Evolutionary conservation across 1,140 invertebrate species (phyloP).

Genomic region (Drosophila dunni): DNA sequence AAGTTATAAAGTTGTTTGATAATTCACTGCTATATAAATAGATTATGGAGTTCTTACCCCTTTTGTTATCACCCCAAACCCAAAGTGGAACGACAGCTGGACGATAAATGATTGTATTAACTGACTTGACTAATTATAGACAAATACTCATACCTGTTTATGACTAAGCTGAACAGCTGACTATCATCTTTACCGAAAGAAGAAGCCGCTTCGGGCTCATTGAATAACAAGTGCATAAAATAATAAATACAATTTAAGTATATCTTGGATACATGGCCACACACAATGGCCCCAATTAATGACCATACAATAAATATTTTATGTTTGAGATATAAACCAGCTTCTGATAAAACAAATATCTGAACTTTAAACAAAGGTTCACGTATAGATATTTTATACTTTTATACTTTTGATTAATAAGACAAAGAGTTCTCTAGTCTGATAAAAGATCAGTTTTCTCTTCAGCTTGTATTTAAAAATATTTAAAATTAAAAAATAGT

Average conservation of each 20-base stretch:
- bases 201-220: neutral
- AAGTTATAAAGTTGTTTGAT: too few species aligned
- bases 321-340: slow-evolving; percentile 16
- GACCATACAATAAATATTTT: slow-evolving; percentile 45
- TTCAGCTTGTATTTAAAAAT: too few species aligned
- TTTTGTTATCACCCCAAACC: slow-evolving; percentile 22
- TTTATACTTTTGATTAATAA: too few species aligned
- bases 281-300: neutral
- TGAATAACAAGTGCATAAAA: slow-evolving; percentile 25
- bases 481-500: too few species aligned
- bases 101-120: neutral
- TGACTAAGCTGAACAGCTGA: slow-evolving; percentile 1
- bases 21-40: neutral
- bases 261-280: neutral
- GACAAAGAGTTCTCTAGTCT: too few species aligned
- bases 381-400: too few species aligned
- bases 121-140: slow-evolving; percentile 30
- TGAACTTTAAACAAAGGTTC: too few species aligned
- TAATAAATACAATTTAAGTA: slow-evolving; percentile 5
- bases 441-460: too few species aligned
- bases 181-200: slow-evolving; percentile 1
- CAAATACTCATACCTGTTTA: slow-evolving; percentile 32
- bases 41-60: neutral
- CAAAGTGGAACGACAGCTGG: slow-evolving; percentile 2
- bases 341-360: too few species aligned